phyloP scores from a whole-genome alignment of 2,888 invertebrate species.

The Brachyptera putata region DNA sequence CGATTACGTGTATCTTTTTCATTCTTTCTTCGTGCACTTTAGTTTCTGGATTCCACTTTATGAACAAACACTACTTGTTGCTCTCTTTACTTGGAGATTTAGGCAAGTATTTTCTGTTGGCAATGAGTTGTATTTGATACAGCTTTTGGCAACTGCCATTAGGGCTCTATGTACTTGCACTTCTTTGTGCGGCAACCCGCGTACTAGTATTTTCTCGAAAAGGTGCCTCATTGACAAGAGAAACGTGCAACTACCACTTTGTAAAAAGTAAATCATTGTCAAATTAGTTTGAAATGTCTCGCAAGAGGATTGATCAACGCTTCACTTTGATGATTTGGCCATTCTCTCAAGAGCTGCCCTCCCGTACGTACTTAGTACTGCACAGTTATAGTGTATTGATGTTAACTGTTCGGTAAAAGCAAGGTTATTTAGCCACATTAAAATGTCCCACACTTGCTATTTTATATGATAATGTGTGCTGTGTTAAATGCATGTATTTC shows the following conservation, averaged over 20 bases:
- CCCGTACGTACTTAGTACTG: slow-evolving; percentile 19
- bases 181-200: slow-evolving; percentile 12
- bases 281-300: background rate
- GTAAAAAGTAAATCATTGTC: too few relatives aligned
- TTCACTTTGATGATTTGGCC: background rate
- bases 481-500: background rate
- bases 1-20: slow-evolving; percentile 25
- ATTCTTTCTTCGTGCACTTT: slow-evolving; percentile 29
- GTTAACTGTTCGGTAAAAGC: slow-evolving; percentile 26
- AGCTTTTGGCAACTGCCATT: background rate
- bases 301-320: background rate
- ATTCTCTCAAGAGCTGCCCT: background rate
- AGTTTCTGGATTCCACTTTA: slow-evolving; percentile 28
- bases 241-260: too few relatives aligned
- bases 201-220: slow-evolving; percentile 19
- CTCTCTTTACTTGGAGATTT: slow-evolving; percentile 24
- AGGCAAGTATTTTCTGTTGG: slow-evolving; percentile 1
- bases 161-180: slow-evolving; percentile 27
- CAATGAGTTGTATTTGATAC: background rate
- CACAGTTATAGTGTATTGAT: slow-evolving; percentile 24
- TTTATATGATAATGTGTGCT: slow-evolving; percentile 6
- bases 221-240: slow-evolving; percentile 25
- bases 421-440: slow-evolving; percentile 23
- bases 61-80: slow-evolving; percentile 25
- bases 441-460: slow-evolving; percentile 25